A percentile compares a stretch with the other conserved stretches of the same genome.
These are phyloP conservation scores for Drosophila pandora DNA, from an alignment of 1,140 invertebrate genomes.

Conservation along the genomic window DNA sequence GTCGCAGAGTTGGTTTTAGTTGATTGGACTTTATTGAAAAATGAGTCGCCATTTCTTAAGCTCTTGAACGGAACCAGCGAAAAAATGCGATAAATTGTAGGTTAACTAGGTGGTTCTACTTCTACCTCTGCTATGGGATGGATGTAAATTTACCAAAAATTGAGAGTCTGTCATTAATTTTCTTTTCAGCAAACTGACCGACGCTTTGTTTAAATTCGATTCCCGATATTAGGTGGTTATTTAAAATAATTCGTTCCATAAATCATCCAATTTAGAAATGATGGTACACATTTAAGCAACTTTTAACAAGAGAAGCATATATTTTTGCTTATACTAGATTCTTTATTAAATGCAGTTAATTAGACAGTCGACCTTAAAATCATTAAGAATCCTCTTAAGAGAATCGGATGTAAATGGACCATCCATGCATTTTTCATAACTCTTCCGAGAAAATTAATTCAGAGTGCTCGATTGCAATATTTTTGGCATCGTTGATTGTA, in stretches of 20 bases:
- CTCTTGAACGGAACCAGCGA: conserved; percentile 26
- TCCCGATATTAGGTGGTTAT: neutral
- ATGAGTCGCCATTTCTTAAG: conserved; percentile 50
- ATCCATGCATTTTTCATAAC: too few species aligned
- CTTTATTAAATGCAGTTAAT: too few species aligned
- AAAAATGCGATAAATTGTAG: conserved; percentile 39
- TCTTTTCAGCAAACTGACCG: conserved; percentile 18
- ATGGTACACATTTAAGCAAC: too few species aligned
- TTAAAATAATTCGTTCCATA: neutral
- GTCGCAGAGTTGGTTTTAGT: conserved; percentile 47
- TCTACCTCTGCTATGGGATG: conserved; percentile 1
- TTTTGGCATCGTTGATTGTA: too few species aligned
- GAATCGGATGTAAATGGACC: too few species aligned
- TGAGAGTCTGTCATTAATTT: conserved; percentile 14
- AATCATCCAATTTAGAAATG: neutral
- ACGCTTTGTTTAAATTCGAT: neutral
- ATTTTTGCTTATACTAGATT: too few species aligned
- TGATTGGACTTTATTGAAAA: conserved; percentile 54
- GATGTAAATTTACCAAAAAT: conserved; percentile 35
- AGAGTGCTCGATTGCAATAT: too few species aligned
- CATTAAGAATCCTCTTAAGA: too few species aligned
- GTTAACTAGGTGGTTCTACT: conserved; percentile 28
- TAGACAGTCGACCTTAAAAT: too few species aligned
- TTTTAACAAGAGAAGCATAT: too few species aligned
- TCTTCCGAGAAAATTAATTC: too few species aligned